Percentiles rank a stretch among this genome's conserved stretches.
These are phyloP conservation scores for Mus caroli DNA, from an alignment of 2,797 vertebrate species.

Conservation along the genomic window DNA sequence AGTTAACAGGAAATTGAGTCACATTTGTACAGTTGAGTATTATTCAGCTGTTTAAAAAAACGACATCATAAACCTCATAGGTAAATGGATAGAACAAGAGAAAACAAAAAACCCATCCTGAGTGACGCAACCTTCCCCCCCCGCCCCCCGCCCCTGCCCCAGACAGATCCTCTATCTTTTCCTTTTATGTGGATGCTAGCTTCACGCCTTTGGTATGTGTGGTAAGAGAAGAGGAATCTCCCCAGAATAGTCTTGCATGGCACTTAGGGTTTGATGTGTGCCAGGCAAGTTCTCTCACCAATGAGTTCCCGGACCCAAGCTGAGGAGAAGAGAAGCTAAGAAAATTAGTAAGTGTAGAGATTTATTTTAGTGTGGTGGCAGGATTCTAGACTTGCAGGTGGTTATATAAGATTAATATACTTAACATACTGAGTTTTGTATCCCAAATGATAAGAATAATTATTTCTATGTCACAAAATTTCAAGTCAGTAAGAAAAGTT, in stretches of 20 bases:
- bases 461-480: not conserved
- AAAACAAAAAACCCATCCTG: not conserved
- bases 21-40: not conserved
- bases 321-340: not conserved
- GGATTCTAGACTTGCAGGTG: not conserved
- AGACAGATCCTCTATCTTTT: not conserved
- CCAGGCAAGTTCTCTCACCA: not conserved
- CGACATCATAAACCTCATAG: not conserved
- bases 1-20: not conserved
- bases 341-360: not conserved
- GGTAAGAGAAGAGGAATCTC: not conserved
- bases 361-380: not conserved
- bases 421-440: not conserved
- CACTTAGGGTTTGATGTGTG: not conserved
- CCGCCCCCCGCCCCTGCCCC: no score
- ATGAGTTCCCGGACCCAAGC: not conserved
- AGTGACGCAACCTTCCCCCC: not conserved
- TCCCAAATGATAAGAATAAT: constrained; percentile 20
- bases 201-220: not conserved
- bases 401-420: not conserved
- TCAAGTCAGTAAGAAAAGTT: not conserved
- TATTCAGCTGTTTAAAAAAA: not conserved
- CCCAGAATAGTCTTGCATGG: not conserved
- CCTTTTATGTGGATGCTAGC: not conserved
- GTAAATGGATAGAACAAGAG: not conserved